Conservation (phyloP, 2,888 invertebrate species). For the Spodoptera littoralis region DNA sequence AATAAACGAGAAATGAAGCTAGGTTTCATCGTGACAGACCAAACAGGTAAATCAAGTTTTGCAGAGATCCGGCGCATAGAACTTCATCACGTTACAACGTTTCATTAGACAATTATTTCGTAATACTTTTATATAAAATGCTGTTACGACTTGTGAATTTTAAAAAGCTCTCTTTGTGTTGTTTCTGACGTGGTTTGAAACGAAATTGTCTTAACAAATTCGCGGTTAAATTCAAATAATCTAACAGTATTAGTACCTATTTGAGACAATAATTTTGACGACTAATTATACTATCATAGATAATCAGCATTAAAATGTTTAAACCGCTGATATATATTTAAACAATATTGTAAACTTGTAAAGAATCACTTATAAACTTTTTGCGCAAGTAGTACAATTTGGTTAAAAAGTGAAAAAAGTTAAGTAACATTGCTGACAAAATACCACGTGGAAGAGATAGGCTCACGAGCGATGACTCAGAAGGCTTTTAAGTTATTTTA, state of each 20-base stretch:
- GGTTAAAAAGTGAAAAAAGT: neutral
- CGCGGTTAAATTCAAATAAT: no score
- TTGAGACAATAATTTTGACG: no score
- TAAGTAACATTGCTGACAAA: neutral
- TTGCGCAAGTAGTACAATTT: no score
- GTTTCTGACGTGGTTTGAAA: neutral
- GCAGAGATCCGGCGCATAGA: constrained; percentile 69
- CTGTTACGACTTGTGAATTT: constrained; percentile 1
- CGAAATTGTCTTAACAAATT: no score
- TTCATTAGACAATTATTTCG: constrained; percentile 50
- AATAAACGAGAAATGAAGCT: constrained; percentile 56
- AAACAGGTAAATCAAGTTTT: constrained; percentile 78
- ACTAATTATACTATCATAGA: no score
- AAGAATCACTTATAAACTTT: no score
- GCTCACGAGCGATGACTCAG: neutral
- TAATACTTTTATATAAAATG: constrained; percentile 31
- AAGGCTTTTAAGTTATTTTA: no score
- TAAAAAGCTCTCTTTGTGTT: neutral
- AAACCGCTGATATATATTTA: no score
- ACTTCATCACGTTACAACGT: constrained; percentile 60
- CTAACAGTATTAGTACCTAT: no score
- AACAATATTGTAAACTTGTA: no score
- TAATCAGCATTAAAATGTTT: no score
- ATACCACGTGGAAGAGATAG: constrained; percentile 3
- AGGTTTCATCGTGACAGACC: constrained; percentile 63